Evolutionary conservation across 2,888 invertebrate genomes (phyloP), one percentile per base, ranked within the genome.

Genomic region (Iselma pallidipennis): DNA sequence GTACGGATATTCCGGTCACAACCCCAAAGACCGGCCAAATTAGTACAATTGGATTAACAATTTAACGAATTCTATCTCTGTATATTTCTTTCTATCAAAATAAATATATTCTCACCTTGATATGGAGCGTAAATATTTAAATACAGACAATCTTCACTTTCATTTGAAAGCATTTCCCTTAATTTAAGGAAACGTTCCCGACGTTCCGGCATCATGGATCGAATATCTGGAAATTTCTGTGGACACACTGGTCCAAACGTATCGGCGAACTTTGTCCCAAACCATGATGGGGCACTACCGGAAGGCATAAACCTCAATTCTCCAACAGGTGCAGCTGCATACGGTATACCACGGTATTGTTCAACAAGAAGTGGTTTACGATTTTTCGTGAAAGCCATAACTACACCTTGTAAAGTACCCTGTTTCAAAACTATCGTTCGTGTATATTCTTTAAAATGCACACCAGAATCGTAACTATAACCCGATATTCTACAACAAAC

Each of bases 71-170:
- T 2, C 14, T 2, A 26, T 29, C n/a, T n/a, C n/a, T n/a, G n/a
- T n/a, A n/a, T n/a, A n/a, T n/a, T n/a, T n/a, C n/a, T 19, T 51
- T 21, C 29, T 37, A 16, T 19, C 54, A 25, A 16, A 49, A 49
- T 7, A 21, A 58, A 45, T 50, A 12, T 7, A 29, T 33, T 60
- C 89, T 88, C 82, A 95, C 95, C 92, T 83, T 88, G 86, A 66
- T 89, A 89, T 1, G 97, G 96, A 29, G 93, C 90, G 81, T 95
- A 98, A 66, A 98, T 88, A 82, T 97, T 98, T 76, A 98, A 85
- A 80, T 93, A 94, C 57, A 97, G 84, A 76, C 97, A 98, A 79
- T 98, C 96, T 82, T 92, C 92, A 54, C 88, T 90, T 77, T 92
- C 89, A 58, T 88, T 86, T 67, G 81, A 82, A 55, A 92, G 80